Conservation (phyloP, 2,113 vertebrate genomes). For the Ceuthmochares aereus region DNA sequence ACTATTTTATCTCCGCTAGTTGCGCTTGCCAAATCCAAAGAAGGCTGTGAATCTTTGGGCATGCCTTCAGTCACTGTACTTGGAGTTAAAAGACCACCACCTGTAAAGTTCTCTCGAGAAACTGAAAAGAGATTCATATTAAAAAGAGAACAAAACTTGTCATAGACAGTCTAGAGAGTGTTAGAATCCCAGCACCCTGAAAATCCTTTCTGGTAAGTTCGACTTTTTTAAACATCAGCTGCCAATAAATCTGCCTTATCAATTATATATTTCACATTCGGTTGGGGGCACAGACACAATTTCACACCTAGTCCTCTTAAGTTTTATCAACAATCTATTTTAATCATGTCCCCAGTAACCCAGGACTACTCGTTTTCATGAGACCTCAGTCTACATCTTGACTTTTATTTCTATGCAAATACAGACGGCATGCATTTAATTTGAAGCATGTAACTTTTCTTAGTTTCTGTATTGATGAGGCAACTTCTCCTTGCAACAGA, state of each 20-base stretch:
- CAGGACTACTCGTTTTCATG: not conserved
- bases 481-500: not conserved
- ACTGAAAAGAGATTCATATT: constrained; percentile 61
- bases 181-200: not conserved
- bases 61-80: constrained; percentile 82
- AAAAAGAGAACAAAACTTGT: not conserved
- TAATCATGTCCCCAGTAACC: not conserved
- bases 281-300: not conserved
- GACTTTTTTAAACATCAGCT: not conserved
- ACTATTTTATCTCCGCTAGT: constrained; percentile 97
- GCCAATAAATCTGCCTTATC: not conserved
- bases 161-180: not conserved
- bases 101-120: constrained; percentile 74
- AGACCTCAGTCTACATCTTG: not conserved
- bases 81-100: constrained; percentile 86
- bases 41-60: constrained; percentile 92
- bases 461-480: not conserved
- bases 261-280: not conserved
- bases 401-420: not conserved
- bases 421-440: not conserved
- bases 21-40: constrained; percentile 95
- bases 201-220: not conserved
- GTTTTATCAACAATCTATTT: not conserved
- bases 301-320: not conserved
- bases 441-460: not conserved